phyloP scores from a whole-genome alignment of 1,140 invertebrate genomes.

The Papilio polytes region DNA sequence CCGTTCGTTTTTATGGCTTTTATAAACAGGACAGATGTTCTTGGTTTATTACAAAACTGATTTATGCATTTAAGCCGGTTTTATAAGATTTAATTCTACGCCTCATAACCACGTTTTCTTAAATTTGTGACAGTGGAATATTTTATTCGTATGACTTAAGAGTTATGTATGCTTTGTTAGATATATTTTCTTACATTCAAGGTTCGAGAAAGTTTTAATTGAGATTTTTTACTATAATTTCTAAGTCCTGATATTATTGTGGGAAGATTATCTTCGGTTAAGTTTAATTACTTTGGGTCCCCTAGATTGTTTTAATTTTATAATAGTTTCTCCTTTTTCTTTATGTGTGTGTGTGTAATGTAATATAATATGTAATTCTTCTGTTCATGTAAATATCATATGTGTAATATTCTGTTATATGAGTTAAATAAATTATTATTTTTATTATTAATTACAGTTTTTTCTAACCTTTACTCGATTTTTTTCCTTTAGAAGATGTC shows the following conservation, averaged over 20 bases:
- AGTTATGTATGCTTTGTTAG: not conserved
- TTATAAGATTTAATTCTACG: slow-evolving; percentile 24
- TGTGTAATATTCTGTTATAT: no score
- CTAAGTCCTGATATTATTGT: not conserved
- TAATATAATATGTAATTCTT: no score
- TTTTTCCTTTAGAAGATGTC: no score
- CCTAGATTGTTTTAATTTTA: no score
- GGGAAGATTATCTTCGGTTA: not conserved
- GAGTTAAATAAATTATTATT: no score
- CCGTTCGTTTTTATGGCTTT: slow-evolving; percentile 47
- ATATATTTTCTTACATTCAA: not conserved
- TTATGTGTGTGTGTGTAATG: no score
- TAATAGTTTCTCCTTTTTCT: no score
- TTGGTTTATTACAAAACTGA: slow-evolving; percentile 26
- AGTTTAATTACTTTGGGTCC: no score
- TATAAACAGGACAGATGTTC: slow-evolving; percentile 47
- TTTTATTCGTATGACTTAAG: not conserved
- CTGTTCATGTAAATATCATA: no score
- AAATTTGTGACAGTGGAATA: not conserved
- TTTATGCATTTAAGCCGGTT: slow-evolving; percentile 15
- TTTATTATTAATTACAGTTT: no score
- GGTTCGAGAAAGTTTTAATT: not conserved
- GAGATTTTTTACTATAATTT: not conserved
- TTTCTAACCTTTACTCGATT: not conserved
- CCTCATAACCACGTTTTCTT: not conserved